These are phyloP conservation scores for Euplexia lucipara DNA, from an alignment of 2,888 invertebrate genomes.

Conservation along the genomic window DNA sequence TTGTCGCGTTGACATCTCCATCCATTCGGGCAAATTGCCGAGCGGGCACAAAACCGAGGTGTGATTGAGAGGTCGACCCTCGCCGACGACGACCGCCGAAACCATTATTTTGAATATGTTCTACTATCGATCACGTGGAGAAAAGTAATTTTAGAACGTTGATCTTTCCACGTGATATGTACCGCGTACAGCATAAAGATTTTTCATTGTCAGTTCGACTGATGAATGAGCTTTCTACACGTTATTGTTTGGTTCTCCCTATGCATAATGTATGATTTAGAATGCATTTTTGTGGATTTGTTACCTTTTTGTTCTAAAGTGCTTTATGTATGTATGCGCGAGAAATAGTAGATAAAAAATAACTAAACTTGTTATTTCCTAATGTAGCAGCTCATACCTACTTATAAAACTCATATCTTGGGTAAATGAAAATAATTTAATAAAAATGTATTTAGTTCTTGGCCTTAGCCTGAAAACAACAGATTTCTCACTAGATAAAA, in stretches of 20 bases:
- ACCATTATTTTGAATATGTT: slow-evolving; percentile 86
- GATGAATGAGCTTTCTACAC: slow-evolving; percentile 49
- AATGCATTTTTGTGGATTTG: not conserved
- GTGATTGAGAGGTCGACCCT: slow-evolving; percentile 83
- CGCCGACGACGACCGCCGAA: slow-evolving; percentile 59
- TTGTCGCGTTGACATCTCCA: slow-evolving; percentile 89
- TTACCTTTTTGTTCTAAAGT: not conserved
- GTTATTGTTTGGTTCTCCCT: slow-evolving; percentile 29
- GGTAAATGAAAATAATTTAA: too few relatives aligned
- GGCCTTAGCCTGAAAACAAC: slow-evolving; percentile 20
- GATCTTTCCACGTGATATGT: slow-evolving; percentile 72
- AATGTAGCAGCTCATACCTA: too few relatives aligned
- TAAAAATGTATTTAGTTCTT: not conserved
- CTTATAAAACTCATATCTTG: too few relatives aligned
- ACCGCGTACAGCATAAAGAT: slow-evolving; percentile 70
- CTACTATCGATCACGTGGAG: slow-evolving; percentile 84
- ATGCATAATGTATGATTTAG: slow-evolving; percentile 8
- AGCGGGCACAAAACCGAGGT: slow-evolving; percentile 76
- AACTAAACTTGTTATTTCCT: not conserved
- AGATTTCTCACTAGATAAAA: slow-evolving; percentile 14
- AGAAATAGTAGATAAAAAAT: not conserved
- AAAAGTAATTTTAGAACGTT: slow-evolving; percentile 76
- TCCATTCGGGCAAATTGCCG: slow-evolving; percentile 89
- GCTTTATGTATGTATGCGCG: not conserved
- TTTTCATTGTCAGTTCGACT: slow-evolving; percentile 72